Conservation (phyloP, 2,113 vertebrate species). For the Maccullochella peelii region DNA sequence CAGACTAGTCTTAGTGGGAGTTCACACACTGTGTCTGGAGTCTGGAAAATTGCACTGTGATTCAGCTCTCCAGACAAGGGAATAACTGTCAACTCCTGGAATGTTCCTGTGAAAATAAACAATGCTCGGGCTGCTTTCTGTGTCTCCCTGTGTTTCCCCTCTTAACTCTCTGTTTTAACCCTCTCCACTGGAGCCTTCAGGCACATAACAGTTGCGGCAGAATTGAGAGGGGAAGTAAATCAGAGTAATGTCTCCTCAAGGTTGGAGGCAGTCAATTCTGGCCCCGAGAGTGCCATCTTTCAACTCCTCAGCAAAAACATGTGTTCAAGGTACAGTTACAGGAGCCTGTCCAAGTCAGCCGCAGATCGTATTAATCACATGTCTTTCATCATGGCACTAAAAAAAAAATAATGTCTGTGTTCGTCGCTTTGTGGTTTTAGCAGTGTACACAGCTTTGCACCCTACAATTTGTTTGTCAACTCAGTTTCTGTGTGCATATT, state of each 20-base stretch:
- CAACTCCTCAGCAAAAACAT: slow-evolving; percentile 86
- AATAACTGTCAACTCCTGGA: slow-evolving; percentile 83
- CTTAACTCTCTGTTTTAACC: slow-evolving; percentile 58
- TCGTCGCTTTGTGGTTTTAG: slow-evolving; percentile 43
- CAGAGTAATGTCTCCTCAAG: slow-evolving; percentile 78
- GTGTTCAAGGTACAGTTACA: slow-evolving; percentile 82
- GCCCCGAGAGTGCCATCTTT: slow-evolving; percentile 83
- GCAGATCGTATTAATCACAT: slow-evolving; percentile 73
- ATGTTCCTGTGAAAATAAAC: slow-evolving; percentile 85
- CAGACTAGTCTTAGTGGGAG: slow-evolving; percentile 65
- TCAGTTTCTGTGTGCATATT: not conserved
- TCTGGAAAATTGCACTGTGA: slow-evolving; percentile 78
- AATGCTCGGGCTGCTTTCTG: slow-evolving; percentile 64
- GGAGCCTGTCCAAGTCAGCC: slow-evolving; percentile 70
- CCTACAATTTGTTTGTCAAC: slow-evolving; percentile 52
- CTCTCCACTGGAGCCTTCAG: slow-evolving; percentile 55
- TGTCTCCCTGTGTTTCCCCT: slow-evolving; percentile 58
- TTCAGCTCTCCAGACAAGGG: slow-evolving; percentile 74
- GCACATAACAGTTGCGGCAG: slow-evolving; percentile 70
- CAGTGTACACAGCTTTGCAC: slow-evolving; percentile 11
- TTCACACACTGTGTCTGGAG: slow-evolving; percentile 66
- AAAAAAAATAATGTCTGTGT: slow-evolving; percentile 49
- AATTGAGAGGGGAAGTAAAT: slow-evolving; percentile 77
- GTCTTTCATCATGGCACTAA: slow-evolving; percentile 76
- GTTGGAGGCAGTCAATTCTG: slow-evolving; percentile 78